Percentiles rank a stretch among this genome's conserved stretches.
Evolutionary conservation across 2,888 invertebrate genomes (phyloP).

Genomic region (Phalangium opilio): DNA sequence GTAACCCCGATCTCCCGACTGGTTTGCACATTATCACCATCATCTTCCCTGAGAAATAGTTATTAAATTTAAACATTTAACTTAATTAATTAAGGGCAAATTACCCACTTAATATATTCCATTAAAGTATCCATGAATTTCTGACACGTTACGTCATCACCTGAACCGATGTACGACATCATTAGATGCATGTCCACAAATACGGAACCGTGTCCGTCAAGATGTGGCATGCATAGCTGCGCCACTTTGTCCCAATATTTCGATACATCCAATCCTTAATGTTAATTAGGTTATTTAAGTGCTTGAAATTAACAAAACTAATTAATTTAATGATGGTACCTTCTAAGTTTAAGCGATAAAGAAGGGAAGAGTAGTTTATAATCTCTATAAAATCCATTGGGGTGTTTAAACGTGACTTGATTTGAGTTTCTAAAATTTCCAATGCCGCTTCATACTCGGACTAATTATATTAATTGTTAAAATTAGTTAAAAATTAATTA

Average conservation of each 20-base stretch:
- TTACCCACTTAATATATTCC: no score
- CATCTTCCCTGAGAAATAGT: no score
- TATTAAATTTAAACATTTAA: no score
- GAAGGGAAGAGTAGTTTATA: slow-evolving; percentile 35
- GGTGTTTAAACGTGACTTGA: slow-evolving; percentile 17
- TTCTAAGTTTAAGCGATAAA: slow-evolving; percentile 35
- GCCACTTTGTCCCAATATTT: slow-evolving; percentile 29
- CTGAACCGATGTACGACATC: slow-evolving; percentile 28
- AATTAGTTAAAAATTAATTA: no score
- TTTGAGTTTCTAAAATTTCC: slow-evolving; percentile 32
- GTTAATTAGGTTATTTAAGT: no score
- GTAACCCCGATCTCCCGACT: no score
- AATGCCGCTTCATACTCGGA: slow-evolving; percentile 33
- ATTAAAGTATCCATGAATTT: no score
- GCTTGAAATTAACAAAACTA: no score
- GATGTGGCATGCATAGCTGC: slow-evolving; percentile 28
- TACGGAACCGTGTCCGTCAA: slow-evolving; percentile 35
- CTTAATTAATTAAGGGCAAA: no score
- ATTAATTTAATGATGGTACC: slow-evolving; percentile 28
- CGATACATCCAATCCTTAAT: slow-evolving; percentile 28
- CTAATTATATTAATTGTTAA: no score
- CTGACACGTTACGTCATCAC: no score
- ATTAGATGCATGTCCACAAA: slow-evolving; percentile 37
- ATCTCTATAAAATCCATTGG: slow-evolving; percentile 32
- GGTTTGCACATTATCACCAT: no score